phyloP scores from a whole-genome alignment of 2,888 invertebrate species.

The Patella depressa region DNA sequence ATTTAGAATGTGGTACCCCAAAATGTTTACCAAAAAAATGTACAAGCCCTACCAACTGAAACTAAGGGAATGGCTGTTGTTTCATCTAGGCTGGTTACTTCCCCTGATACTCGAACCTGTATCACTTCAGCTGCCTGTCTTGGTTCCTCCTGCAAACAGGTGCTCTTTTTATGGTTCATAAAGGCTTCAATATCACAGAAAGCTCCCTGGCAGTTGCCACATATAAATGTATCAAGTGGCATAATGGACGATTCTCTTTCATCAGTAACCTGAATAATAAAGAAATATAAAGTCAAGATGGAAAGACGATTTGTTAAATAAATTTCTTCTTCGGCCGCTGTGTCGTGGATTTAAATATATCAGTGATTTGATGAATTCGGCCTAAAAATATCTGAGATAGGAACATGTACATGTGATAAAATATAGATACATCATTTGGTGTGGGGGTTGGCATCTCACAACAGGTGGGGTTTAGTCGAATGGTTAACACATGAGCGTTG shows the following conservation, averaged over 20 bases:
- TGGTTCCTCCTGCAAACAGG: slow-evolving; percentile 35
- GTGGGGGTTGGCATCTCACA: too few relatives aligned
- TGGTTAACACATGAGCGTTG: too few relatives aligned
- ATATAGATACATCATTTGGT: too few relatives aligned
- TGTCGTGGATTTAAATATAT: too few relatives aligned
- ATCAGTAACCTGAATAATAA: not conserved
- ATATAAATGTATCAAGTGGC: slow-evolving; percentile 68
- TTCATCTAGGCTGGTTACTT: slow-evolving; percentile 25
- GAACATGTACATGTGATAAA: not conserved
- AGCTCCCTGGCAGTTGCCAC: slow-evolving; percentile 63
- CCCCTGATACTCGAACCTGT: slow-evolving; percentile 39
- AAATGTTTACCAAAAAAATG: too few relatives aligned
- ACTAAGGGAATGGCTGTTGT: not conserved
- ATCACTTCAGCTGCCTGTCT: slow-evolving; percentile 32
- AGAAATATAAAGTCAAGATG: not conserved
- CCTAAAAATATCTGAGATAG: not conserved
- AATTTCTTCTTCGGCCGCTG: too few relatives aligned
- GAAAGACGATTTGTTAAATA: not conserved
- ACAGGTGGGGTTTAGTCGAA: too few relatives aligned
- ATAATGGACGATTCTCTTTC: slow-evolving; percentile 26
- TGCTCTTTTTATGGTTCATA: slow-evolving; percentile 64
- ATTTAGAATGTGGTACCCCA: too few relatives aligned
- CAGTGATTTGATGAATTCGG: too few relatives aligned
- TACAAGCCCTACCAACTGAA: slow-evolving; percentile 2
- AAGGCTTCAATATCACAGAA: slow-evolving; percentile 67